A percentile compares a stretch with the other conserved stretches of the same genome.
phyloP scores from a whole-genome alignment of 2,888 invertebrate genomes.

The Gerris lacustris region DNA sequence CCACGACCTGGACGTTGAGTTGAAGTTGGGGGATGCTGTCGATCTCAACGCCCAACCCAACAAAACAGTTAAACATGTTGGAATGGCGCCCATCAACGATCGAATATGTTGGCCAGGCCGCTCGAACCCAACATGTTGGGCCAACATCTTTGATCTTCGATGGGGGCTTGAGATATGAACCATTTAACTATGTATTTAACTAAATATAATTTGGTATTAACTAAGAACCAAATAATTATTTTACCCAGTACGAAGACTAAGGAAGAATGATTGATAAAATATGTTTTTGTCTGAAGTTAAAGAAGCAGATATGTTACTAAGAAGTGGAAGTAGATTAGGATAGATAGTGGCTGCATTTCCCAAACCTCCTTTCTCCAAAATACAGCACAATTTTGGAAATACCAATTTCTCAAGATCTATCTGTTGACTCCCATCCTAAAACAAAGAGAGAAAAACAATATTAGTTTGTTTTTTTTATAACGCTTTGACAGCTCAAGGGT shows the following conservation, averaged over 20 bases:
- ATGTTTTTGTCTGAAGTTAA: constrained; percentile 38
- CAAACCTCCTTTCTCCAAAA: constrained; percentile 58
- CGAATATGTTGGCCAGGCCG: no score
- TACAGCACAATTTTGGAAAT: constrained; percentile 53
- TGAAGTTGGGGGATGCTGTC: no score
- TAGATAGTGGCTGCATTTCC: constrained; percentile 61
- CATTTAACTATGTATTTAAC: no score
- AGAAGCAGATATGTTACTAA: constrained; percentile 53
- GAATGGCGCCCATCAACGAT: no score
- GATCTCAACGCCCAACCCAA: no score
- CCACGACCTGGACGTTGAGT: no score
- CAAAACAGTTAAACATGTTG: no score
- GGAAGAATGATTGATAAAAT: constrained; percentile 56
- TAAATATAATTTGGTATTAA: background rate
- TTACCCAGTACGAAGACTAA: constrained; percentile 54
- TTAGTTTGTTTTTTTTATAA: background rate
- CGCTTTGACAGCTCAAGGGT: no score
- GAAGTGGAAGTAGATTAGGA: constrained; percentile 61
- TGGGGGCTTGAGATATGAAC: no score
- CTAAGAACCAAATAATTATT: background rate
- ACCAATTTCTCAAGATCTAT: constrained; percentile 63
- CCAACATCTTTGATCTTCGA: no score
- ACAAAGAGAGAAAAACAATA: constrained; percentile 27
- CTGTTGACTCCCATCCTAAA: constrained; percentile 56
- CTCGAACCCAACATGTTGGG: no score